Evolutionary conservation across 2,113 vertebrate genomes (phyloP), one percentile per base, ranked within the genome.

Genomic region (Neogobius melanostomus): DNA sequence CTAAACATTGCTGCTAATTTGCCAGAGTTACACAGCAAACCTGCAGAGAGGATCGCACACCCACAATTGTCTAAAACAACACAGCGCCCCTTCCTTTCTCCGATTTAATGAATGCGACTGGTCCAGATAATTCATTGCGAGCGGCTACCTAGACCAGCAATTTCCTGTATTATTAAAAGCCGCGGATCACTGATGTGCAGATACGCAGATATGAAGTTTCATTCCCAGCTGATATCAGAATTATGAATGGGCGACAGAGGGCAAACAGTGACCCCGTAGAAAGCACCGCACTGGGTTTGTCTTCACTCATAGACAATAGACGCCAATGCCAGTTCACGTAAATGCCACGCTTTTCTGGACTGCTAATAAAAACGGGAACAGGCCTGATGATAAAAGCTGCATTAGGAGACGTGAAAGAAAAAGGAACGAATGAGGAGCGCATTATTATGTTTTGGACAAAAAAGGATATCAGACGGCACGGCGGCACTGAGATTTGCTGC

Each of bases 191-290:
- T 81, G 84, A 85, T 82, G 66, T 47, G 67, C 73, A 69, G 83
- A 82, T 87, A 75, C 59, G 72, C 64, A 81, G 85, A 89, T 91
- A 87, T 87, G 87, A 88, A 77, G 83, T 89, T 90, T 80, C 80
- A 84, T 83, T 79, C 75, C 72, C 53, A 61, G 82, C 75, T 88
- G 77, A 89, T 88, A 88, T 87, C 83, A 87, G 78, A 88, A 82
- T 86, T 84, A 82, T 89, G 85, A 91, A 91, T 79, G 87, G 53
- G 80, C 52, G 75, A 86, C 79, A 82, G 71, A 71, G 86, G 84
- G 79, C 77, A 81, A 45, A 68, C 75, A 72, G 78, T 87, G 84
- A 90, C 82, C 85, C 80, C 56, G 59, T 28, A 50, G 80, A 66
- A 87, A 74, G 53, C 66, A 66, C 16, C 46, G 71, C 50, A 54